Base-by-base conservation (phyloP, 1,140 invertebrate species). In the Heterodera schachtii region DNA sequence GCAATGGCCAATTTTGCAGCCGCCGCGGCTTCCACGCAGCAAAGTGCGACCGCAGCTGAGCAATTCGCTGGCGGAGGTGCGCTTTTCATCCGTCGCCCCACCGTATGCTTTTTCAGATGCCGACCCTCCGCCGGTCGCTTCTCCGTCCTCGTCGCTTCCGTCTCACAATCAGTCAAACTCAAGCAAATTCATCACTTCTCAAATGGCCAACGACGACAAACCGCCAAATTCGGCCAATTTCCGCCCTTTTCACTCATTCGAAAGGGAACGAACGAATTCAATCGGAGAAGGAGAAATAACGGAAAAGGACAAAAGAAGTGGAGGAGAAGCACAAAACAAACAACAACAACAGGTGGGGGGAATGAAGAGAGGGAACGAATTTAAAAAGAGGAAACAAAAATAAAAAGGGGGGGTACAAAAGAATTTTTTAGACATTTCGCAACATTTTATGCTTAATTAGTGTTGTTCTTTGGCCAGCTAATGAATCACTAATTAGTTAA, bases 351-450 rank as follows among this genome's bases (percentile, higher is more conserved):
- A n/a, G 75, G 31, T 5, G n/a, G 7, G 4, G 7, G 8, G 8
- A 6, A 19, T 49, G 9, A 16, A 52, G 52, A 4, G 19, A 41
- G 31, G 21, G 41, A 44, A 49, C 4, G n/a, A n/a, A n/a, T n/a
- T n/a, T n/a, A n/a, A n/a, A n/a, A n/a, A n/a, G n/a, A n/a, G 3
- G 41, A 75, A 19, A 52, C 64, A 75, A 75, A 52, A 75, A 49
- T 75, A 46, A 11, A 43, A 75, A 49, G 49, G 19, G 2, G 2
- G 43, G 44, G 41, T 57, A 19, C 74, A 47, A 75, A 75, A 19
- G 5, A 13, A 57, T 11, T 49, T 19, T 49, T 16, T 13, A 19
- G 5, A 73, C 44, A 31, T 73, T 46, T 73, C 19, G n/a, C 71
- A 73, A 19, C 31, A 31, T 31, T 31, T 31, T 31, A 31, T 31